These are phyloP conservation scores for Gymnocheta viridis DNA, from an alignment of 2,888 invertebrate genomes.

Conservation along the genomic window DNA sequence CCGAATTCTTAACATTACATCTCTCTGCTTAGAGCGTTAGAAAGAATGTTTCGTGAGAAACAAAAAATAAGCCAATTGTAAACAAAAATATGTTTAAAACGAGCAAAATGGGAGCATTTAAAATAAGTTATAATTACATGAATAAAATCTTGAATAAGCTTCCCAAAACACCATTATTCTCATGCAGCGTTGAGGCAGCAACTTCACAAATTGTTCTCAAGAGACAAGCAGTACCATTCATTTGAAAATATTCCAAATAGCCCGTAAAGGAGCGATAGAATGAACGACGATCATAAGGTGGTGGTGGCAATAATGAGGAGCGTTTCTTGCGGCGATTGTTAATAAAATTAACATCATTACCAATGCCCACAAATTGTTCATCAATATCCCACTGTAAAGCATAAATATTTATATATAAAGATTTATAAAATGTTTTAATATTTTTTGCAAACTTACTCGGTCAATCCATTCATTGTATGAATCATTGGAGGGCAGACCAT, in stretches of 20 bases:
- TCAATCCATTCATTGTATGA: slow-evolving; percentile 84
- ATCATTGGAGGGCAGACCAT: slow-evolving; percentile 84
- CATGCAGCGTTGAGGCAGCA: slow-evolving; percentile 79
- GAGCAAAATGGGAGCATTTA: not conserved
- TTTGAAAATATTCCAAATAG: slow-evolving; percentile 77
- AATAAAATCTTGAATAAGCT: slow-evolving; percentile 86
- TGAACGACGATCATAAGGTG: slow-evolving; percentile 74
- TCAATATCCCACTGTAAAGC: slow-evolving; percentile 77
- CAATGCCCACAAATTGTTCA: slow-evolving; percentile 75
- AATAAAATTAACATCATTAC: slow-evolving; percentile 76
- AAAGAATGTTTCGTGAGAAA: not conserved
- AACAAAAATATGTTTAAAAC: not conserved
- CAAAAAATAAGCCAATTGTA: not conserved
- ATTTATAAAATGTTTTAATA: not conserved
- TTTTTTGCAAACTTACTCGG: slow-evolving; percentile 82
- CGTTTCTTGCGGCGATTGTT: slow-evolving; percentile 73
- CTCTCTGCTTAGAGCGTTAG: not conserved
- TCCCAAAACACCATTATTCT: slow-evolving; percentile 86
- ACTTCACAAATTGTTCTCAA: slow-evolving; percentile 87
- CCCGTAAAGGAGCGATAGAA: slow-evolving; percentile 77
- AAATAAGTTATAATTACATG: slow-evolving; percentile 84
- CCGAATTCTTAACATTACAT: not conserved
- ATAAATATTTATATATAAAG: not conserved
- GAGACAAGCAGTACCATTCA: slow-evolving; percentile 84
- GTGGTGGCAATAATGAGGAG: slow-evolving; percentile 38